Conservation (phyloP, 2,113 vertebrate genomes). For the Sprattus sprattus region DNA sequence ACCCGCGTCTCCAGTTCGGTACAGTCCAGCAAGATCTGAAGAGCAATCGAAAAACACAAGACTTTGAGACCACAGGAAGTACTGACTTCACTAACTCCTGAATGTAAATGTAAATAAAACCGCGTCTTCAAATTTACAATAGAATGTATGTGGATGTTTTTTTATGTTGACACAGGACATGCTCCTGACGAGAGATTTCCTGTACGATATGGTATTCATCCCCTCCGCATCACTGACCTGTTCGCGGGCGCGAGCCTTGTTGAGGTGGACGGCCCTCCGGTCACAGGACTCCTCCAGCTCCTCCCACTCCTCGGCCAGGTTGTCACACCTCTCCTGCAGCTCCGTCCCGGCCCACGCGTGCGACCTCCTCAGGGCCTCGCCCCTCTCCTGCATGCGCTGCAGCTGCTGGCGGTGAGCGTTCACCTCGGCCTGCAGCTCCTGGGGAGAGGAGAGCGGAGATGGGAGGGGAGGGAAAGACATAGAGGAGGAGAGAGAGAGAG, state of each 20-base stretch:
- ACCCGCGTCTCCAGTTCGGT: constrained; percentile 80
- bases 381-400: constrained; percentile 72
- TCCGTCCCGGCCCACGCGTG: constrained; percentile 66
- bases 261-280: constrained; percentile 68
- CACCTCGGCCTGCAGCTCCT: constrained; percentile 80
- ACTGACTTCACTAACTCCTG: too few species aligned
- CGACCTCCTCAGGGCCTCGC: constrained; percentile 61
- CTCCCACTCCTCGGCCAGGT: constrained; percentile 75
- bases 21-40: constrained; percentile 78
- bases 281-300: constrained; percentile 76
- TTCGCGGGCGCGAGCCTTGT: constrained; percentile 72
- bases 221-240: constrained; percentile 68
- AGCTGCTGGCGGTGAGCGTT: constrained; percentile 76
- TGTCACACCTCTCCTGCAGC: constrained; percentile 68
- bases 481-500: neutral
- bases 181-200: too few species aligned
- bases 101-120: too few species aligned
- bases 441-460: neutral
- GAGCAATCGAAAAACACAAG: neutral
- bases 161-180: neutral
- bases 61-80: too few species aligned
- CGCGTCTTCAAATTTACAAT: too few species aligned
- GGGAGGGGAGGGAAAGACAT: neutral
- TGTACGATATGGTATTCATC: too few species aligned
- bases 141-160: too few species aligned